A percentile compares a stretch with the other conserved stretches of the same genome.
phyloP scores from a whole-genome alignment of 2,113 vertebrate species.

The Procapra przewalskii region DNA sequence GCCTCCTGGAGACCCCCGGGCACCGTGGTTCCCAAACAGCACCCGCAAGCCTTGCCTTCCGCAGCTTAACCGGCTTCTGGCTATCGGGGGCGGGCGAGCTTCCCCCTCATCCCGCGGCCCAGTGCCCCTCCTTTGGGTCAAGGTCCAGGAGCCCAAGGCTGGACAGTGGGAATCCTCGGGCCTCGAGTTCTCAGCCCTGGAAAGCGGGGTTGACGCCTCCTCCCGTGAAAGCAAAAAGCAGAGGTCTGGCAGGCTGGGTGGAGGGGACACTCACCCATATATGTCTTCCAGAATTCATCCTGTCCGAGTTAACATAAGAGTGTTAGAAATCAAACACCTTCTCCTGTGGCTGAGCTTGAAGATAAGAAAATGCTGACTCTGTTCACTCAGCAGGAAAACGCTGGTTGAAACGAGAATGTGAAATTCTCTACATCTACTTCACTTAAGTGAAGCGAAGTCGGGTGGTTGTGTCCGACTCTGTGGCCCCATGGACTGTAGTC shows the following conservation, averaged over 20 bases:
- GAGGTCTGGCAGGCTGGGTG: background rate
- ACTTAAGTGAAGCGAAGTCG: background rate
- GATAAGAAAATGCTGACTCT: background rate
- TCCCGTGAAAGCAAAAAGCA: background rate
- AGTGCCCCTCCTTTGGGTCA: background rate
- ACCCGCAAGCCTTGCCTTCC: background rate
- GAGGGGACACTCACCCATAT: slow-evolving; percentile 37
- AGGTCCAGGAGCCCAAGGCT: background rate
- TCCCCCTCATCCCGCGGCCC: background rate
- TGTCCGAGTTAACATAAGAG: background rate
- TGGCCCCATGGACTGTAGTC: background rate
- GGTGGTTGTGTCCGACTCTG: background rate
- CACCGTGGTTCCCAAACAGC: background rate
- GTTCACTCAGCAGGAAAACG: background rate
- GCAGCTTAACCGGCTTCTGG: background rate
- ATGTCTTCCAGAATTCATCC: slow-evolving; percentile 40
- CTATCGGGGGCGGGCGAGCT: background rate
- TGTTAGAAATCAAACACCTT: background rate
- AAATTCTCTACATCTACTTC: background rate
- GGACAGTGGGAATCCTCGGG: background rate
- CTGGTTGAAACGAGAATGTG: background rate
- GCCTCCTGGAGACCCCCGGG: background rate
- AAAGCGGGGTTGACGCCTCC: background rate
- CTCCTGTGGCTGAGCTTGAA: background rate
- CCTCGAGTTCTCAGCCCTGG: background rate